A percentile compares a stretch with the other conserved stretches of the same genome.
Evolutionary conservation across 2,113 vertebrate species (phyloP).

Genomic region (Cinclus cinclus): DNA sequence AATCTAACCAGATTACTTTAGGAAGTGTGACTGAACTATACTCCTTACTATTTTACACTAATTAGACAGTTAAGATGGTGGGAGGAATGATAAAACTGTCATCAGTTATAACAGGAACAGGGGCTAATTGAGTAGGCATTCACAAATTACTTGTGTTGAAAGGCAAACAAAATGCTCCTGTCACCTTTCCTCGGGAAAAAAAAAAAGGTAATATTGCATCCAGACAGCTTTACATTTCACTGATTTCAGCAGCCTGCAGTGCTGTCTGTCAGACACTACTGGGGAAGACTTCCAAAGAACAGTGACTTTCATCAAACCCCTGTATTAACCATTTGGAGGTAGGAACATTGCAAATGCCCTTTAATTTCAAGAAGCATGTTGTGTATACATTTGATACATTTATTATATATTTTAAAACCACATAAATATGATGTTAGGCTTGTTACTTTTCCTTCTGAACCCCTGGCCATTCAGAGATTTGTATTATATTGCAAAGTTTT

Average conservation of each 20-base stretch:
- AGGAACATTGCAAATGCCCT: background rate
- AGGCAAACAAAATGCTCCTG: background rate
- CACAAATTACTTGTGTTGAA: background rate
- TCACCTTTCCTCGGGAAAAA: background rate
- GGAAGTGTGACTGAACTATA: background rate
- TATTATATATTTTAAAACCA: background rate
- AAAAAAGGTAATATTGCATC: background rate
- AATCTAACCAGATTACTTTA: background rate
- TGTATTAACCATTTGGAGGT: background rate
- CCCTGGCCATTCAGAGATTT: background rate
- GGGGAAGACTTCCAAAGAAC: background rate
- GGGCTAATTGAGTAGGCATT: background rate
- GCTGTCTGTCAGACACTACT: background rate
- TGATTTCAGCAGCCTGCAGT: background rate
- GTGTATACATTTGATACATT: background rate
- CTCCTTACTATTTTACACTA: background rate
- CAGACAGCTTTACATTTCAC: background rate
- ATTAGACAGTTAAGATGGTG: background rate
- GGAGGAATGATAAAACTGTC: background rate
- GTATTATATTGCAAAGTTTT: background rate
- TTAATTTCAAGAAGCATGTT: background rate
- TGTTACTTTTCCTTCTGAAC: background rate
- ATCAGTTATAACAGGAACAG: accelerated
- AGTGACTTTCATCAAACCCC: background rate
- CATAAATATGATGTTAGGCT: background rate